A percentile compares a stretch with the other conserved stretches of the same genome.
These are phyloP conservation scores for Drosophila melanocephala DNA, from an alignment of 2,888 invertebrate species.

Conservation along the genomic window DNA sequence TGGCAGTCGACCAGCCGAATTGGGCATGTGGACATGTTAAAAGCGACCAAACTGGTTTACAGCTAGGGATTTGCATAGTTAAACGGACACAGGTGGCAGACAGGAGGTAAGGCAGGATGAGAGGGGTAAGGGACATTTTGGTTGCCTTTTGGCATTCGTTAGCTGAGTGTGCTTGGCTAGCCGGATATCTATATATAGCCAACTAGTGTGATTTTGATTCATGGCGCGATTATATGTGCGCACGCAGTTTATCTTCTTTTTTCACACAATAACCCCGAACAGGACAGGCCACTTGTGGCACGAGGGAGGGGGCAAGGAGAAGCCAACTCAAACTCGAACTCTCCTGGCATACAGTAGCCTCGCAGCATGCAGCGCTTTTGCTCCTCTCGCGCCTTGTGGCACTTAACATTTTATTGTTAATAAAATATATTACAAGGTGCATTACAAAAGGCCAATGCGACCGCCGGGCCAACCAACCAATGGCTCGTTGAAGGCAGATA, in stretches of 20 bases:
- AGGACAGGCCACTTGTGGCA: conserved; percentile 31
- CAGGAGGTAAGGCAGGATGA: neutral
- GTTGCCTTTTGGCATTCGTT: conserved; percentile 59
- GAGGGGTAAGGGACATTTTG: neutral
- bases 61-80: conserved; percentile 59
- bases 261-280: conserved; percentile 68
- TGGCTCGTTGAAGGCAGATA: conserved; percentile 30
- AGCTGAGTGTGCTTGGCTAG: conserved; percentile 56
- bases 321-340: conserved; percentile 1
- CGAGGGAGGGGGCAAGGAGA: too few species aligned
- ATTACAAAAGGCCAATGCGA: conserved; percentile 73
- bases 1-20: conserved; percentile 64
- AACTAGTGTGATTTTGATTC: conserved; percentile 84
- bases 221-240: conserved; percentile 84
- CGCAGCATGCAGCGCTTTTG: conserved; percentile 42
- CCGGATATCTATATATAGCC: conserved; percentile 80
- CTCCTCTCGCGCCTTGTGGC: conserved; percentile 59
- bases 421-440: conserved; percentile 80
- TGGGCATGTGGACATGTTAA: conserved; percentile 48
- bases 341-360: conserved; percentile 55
- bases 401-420: conserved; percentile 82
- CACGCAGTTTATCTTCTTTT: conserved; percentile 84
- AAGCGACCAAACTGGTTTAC: conserved; percentile 48
- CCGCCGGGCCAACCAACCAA: conserved; percentile 33
- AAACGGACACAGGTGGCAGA: conserved; percentile 53